Conservation (phyloP, 2,113 vertebrate genomes). For the Poeciliopsis prolifica region DNA sequence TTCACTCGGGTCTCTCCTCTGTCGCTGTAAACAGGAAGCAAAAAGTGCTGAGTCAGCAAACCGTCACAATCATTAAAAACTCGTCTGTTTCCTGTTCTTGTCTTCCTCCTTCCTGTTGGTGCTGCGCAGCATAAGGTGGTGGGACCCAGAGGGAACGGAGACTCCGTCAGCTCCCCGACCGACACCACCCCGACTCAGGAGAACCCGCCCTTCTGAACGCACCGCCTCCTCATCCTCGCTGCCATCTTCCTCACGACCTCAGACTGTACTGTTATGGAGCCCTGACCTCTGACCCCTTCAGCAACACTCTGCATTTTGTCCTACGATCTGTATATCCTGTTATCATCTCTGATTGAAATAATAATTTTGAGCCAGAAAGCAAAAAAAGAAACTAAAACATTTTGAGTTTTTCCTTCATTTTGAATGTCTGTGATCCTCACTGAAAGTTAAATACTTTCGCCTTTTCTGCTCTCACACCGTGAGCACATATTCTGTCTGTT, state of each 20-base stretch:
- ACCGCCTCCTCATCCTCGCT: background rate
- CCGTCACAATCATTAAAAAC: background rate
- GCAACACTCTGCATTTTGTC: background rate
- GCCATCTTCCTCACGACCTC: slow-evolving; percentile 51
- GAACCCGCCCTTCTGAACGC: slow-evolving; percentile 86
- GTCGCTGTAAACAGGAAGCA: background rate
- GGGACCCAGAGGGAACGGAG: slow-evolving; percentile 85
- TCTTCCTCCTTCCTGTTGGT: background rate
- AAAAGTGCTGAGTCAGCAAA: background rate
- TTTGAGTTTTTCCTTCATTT: background rate
- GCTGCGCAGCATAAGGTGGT: slow-evolving; percentile 87
- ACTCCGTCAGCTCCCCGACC: slow-evolving; percentile 79
- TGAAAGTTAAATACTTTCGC: background rate
- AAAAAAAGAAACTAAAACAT: background rate
- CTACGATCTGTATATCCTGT: slow-evolving; percentile 1
- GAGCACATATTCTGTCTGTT: background rate
- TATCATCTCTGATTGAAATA: background rate
- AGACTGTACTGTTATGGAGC: slow-evolving; percentile 68
- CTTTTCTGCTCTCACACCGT: background rate
- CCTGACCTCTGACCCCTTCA: slow-evolving; percentile 46
- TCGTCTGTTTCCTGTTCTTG: background rate
- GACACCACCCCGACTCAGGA: slow-evolving; percentile 86
- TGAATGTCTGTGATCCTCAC: background rate
- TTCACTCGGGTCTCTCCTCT: too few relatives aligned
- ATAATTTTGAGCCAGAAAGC: background rate